Conservation (phyloP, 2,113 vertebrate genomes). For the Synchiropus splendidus region DNA sequence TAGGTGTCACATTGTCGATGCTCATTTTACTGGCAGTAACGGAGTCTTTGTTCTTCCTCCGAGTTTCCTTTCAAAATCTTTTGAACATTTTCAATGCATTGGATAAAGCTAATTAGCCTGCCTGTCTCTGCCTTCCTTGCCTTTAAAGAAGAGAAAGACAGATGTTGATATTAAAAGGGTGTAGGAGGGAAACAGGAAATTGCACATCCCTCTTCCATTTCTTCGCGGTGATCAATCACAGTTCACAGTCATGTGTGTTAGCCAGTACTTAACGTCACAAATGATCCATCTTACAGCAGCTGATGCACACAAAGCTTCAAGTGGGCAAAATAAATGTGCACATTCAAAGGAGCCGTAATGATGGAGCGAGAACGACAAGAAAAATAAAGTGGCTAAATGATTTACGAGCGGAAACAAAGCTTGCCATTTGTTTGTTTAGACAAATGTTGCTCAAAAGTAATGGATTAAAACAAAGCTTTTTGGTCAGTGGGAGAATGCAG, state of each 20-base stretch:
- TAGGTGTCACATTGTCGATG: too few species aligned
- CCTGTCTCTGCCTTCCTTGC: constrained; percentile 6
- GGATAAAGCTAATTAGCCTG: constrained; percentile 25
- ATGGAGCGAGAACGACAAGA: constrained; percentile 8
- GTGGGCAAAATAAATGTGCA: too few species aligned
- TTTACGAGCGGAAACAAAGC: constrained; percentile 37
- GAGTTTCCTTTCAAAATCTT: constrained; percentile 23
- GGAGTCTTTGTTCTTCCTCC: constrained; percentile 2
- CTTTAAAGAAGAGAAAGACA: constrained; percentile 10
- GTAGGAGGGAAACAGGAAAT: constrained; percentile 21
- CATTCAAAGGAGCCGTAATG: background rate
- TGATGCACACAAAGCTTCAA: background rate
- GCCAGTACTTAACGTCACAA: too few species aligned
- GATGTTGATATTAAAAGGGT: constrained; percentile 15
- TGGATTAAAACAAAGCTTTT: too few species aligned
- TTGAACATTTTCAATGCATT: constrained; percentile 22
- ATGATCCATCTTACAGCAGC: constrained; percentile 14
- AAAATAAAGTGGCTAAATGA: constrained; percentile 40
- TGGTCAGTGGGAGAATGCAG: too few species aligned
- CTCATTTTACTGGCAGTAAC: constrained; percentile 5
- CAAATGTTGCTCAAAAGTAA: constrained; percentile 45
- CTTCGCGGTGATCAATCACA: constrained; percentile 24
- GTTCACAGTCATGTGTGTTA: constrained; percentile 1
- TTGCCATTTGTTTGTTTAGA: constrained; percentile 42
- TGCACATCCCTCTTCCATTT: constrained; percentile 4